Evolutionary conservation across 2,888 invertebrate species (phyloP).

Genomic region (Eugnorisma glareosa): DNA sequence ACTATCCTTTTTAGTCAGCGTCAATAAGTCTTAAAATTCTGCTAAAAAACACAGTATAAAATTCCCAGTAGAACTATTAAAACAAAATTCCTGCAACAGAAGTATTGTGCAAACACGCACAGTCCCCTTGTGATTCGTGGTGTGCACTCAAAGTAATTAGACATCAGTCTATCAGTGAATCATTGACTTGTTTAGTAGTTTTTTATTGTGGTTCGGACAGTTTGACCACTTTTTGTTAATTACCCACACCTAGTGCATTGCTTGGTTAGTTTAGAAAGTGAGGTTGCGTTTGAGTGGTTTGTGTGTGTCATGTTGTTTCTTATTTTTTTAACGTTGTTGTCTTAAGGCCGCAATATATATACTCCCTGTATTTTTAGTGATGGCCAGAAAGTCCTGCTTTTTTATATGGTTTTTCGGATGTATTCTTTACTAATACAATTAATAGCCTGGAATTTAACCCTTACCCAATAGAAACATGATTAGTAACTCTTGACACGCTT

Average conservation of each 20-base stretch:
- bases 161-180: constrained; percentile 60
- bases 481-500: neutral
- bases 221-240: constrained; percentile 61
- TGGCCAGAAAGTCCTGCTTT: neutral
- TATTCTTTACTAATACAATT: neutral
- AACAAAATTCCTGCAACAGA: constrained; percentile 47
- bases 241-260: constrained; percentile 69
- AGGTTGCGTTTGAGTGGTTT: neutral
- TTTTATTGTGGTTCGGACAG: constrained; percentile 39
- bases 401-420: neutral
- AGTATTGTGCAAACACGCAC: constrained; percentile 45
- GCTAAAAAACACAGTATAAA: constrained; percentile 18
- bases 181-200: constrained; percentile 58
- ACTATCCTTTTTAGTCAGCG: neutral
- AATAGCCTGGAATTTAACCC: neutral
- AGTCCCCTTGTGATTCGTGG: constrained; percentile 62
- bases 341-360: neutral
- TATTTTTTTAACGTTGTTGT: neutral
- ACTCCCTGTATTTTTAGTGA: too few species aligned
- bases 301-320: constrained; percentile 15
- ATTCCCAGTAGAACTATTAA: constrained; percentile 17
- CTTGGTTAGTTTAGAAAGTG: constrained; percentile 45
- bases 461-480: neutral
- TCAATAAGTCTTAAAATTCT: constrained; percentile 4
- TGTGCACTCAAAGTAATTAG: constrained; percentile 76